These are phyloP conservation scores for Catagonus wagneri DNA, from an alignment of 2,113 vertebrate genomes.

Conservation along the genomic window DNA sequence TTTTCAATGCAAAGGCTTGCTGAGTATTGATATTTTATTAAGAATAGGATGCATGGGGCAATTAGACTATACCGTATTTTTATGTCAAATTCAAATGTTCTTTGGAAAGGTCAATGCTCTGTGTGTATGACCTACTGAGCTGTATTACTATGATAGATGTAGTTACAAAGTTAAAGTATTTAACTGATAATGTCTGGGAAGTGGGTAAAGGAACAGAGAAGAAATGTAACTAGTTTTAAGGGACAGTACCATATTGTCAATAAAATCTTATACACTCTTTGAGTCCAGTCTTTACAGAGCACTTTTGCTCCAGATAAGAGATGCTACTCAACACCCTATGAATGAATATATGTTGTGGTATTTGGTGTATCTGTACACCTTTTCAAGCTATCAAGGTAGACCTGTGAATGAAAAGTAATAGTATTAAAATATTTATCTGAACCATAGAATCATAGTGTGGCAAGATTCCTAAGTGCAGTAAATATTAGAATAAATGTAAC, in stretches of 20 bases:
- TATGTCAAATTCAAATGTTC: conserved; percentile 57
- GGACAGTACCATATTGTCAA: background rate
- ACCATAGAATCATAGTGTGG: background rate
- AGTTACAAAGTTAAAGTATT: background rate
- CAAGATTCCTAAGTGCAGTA: background rate
- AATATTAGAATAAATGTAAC: background rate
- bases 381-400: background rate
- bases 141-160: background rate
- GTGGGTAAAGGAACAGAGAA: background rate
- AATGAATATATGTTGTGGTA: background rate
- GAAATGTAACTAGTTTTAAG: background rate
- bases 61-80: conserved; percentile 60
- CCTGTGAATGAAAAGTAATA: background rate
- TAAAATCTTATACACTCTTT: background rate
- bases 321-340: background rate
- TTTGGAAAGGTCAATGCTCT: conserved; percentile 52
- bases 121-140: conserved; percentile 42
- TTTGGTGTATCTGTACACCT: background rate
- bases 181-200: background rate
- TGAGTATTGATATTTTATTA: conserved; percentile 61
- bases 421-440: background rate
- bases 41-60: conserved; percentile 58
- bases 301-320: background rate
- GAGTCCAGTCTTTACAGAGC: background rate
- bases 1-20: conserved; percentile 78